These are phyloP conservation scores for Molothrus ater DNA, from an alignment of 2,797 vertebrate genomes.

Conservation along the genomic window DNA sequence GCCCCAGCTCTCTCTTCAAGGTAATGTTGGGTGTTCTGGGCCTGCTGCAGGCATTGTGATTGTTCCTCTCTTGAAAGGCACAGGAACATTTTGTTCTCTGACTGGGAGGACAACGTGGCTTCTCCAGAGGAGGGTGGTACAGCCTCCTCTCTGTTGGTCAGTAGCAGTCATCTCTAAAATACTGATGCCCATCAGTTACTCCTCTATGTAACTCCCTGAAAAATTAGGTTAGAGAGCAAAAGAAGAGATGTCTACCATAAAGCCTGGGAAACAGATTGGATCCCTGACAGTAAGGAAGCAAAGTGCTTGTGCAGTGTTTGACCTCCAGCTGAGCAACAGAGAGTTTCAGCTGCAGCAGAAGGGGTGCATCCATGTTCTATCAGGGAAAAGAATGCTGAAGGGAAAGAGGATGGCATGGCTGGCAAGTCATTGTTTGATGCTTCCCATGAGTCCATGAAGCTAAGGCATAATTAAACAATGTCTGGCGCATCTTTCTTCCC, in stretches of 20 bases:
- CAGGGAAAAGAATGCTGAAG: background rate
- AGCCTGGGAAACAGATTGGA: background rate
- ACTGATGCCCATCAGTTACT: background rate
- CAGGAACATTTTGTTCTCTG: background rate
- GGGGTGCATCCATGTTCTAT: background rate
- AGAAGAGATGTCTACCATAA: background rate
- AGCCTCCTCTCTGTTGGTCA: background rate
- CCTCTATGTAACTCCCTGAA: background rate
- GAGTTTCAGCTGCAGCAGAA: background rate
- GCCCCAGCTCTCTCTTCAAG: background rate
- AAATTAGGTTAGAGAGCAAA: background rate
- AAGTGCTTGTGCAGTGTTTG: background rate
- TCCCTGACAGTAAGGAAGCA: background rate
- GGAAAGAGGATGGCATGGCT: background rate
- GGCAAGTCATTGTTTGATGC: background rate
- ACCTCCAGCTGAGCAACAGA: fast-evolving
- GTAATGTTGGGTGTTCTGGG: background rate
- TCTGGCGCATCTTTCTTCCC: background rate
- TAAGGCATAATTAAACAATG: background rate
- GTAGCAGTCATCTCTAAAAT: background rate
- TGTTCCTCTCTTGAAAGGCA: background rate
- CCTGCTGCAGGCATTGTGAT: background rate
- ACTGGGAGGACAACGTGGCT: background rate
- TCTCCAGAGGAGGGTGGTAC: background rate
- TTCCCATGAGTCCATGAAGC: background rate